A percentile compares a stretch with the other conserved stretches of the same genome.
phyloP scores from a whole-genome alignment of 2,113 vertebrate species.

The Heptranchias perlo region DNA sequence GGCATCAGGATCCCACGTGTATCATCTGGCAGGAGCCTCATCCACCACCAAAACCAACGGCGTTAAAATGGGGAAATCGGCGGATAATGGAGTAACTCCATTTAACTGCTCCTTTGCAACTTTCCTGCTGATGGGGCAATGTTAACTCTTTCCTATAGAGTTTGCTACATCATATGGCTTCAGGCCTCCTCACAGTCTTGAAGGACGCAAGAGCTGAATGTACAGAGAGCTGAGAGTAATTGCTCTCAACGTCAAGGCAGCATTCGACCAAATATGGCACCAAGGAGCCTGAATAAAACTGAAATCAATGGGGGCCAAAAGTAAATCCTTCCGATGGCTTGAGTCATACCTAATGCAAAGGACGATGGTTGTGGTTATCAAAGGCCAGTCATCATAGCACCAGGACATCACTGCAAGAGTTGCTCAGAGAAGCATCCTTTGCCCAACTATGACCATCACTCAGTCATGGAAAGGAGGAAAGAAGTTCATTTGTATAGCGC shows the following conservation, averaged over 20 bases:
- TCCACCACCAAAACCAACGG: neutral
- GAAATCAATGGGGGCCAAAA: neutral
- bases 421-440: neutral
- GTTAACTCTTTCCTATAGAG: neutral
- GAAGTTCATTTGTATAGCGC: neutral
- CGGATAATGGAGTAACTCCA: neutral
- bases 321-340: neutral
- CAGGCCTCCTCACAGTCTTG: neutral
- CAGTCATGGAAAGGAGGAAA: neutral
- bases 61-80: neutral
- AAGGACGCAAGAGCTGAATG: neutral
- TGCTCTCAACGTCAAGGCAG: no score
- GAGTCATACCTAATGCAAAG: neutral
- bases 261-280: neutral
- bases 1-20: neutral
- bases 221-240: neutral
- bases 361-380: neutral
- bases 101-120: no score
- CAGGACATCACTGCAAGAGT: neutral
- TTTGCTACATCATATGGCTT: neutral
- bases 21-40: neutral
- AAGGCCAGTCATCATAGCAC: neutral
- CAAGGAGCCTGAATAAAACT: neutral
- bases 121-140: no score
- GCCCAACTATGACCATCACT: neutral